These are phyloP conservation scores for Drosophila sp. DNA, from an alignment of 1,140 invertebrate genomes.

Conservation along the genomic window DNA sequence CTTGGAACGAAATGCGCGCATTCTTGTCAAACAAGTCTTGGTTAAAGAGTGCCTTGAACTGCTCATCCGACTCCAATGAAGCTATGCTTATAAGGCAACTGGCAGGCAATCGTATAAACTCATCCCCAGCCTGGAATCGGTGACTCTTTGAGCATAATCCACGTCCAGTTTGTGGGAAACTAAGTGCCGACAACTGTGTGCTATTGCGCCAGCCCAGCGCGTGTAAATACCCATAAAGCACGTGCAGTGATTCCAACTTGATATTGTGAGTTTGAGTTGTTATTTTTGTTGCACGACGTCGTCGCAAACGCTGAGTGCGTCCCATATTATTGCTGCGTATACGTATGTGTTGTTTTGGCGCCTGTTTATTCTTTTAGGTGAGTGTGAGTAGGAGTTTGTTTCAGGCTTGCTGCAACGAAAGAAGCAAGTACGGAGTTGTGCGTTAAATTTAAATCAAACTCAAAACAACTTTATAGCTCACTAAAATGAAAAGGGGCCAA, in stretches of 20 bases:
- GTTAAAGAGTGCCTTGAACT: constrained; percentile 67
- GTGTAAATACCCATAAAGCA: constrained; percentile 58
- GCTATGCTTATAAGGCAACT: constrained; percentile 66
- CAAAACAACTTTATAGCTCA: constrained; percentile 7
- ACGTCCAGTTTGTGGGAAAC: constrained; percentile 62
- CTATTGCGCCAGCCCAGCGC: constrained; percentile 67
- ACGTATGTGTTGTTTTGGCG: constrained; percentile 75
- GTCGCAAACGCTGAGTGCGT: constrained; percentile 64
- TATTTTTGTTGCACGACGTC: constrained; percentile 20
- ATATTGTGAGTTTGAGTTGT: constrained; percentile 1
- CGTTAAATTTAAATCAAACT: constrained; percentile 41
- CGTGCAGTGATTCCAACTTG: constrained; percentile 26
- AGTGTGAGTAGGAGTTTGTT: constrained; percentile 9
- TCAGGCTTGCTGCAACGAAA: constrained; percentile 78
- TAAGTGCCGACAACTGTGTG: constrained; percentile 45
- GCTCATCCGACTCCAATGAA: constrained; percentile 65
- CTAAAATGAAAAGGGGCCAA: constrained; percentile 53
- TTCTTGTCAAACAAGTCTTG: constrained; percentile 57
- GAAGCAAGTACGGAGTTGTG: constrained; percentile 60
- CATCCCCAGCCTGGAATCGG: constrained; percentile 42
- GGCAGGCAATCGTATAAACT: constrained; percentile 68
- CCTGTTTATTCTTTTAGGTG: constrained; percentile 17
- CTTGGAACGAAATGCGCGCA: constrained; percentile 85
- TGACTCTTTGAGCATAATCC: constrained; percentile 69
- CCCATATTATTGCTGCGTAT: constrained; percentile 62